phyloP scores from a whole-genome alignment of 2,113 vertebrate species.

The Candoia aspera region DNA sequence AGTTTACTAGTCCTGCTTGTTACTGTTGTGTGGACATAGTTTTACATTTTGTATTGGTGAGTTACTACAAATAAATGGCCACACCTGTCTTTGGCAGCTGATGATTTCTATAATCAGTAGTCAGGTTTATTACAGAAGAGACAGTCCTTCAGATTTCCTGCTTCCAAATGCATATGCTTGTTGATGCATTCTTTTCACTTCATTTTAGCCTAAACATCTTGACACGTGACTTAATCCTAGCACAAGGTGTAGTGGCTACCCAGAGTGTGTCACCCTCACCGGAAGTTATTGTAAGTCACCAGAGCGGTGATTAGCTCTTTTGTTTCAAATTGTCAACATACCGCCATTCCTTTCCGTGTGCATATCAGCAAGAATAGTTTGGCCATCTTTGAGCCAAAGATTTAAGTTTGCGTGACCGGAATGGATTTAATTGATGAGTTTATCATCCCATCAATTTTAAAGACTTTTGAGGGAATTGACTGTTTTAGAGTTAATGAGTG shows the following conservation, averaged over 20 bases:
- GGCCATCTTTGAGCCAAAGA: not conserved
- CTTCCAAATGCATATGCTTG: not conserved
- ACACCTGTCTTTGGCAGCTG: not conserved
- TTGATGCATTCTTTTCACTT: not conserved
- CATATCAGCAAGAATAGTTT: not conserved
- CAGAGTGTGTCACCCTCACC: not conserved
- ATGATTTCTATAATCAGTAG: not conserved
- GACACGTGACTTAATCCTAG: not conserved
- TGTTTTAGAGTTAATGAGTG: conserved; percentile 41
- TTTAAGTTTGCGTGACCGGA: not conserved
- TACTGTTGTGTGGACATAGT: not conserved
- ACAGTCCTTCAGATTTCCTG: not conserved
- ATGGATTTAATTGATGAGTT: conserved; percentile 20
- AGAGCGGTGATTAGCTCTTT: not conserved
- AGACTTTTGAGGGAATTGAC: conserved; percentile 9
- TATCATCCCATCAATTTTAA: conserved; percentile 19
- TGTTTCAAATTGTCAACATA: not conserved
- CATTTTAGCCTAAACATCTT: not conserved
- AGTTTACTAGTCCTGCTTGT: not conserved
- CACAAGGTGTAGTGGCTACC: not conserved
- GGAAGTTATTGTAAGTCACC: not conserved
- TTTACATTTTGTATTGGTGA: not conserved
- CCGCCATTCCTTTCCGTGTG: not conserved
- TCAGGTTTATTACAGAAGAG: not conserved
- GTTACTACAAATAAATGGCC: not conserved